These are phyloP conservation scores for Platorchestia sp. DNA, from an alignment of 1,140 invertebrate genomes.

Conservation along the genomic window DNA sequence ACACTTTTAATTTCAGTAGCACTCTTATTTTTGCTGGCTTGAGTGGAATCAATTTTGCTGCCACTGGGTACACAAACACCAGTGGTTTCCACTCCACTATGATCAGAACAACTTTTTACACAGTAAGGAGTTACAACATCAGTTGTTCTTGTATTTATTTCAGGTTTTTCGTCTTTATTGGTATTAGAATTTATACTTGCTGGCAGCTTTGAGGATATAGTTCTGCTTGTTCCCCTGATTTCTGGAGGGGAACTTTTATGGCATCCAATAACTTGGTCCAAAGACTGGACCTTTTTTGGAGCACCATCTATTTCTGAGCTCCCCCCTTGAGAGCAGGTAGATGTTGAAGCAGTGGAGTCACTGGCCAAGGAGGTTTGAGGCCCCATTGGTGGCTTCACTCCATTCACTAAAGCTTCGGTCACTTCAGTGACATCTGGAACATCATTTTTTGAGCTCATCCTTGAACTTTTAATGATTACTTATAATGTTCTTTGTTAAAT, in stretches of 20 bases:
- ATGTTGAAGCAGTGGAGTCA: not conserved
- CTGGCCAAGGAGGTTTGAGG: not conserved
- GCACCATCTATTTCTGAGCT: slow-evolving; percentile 43
- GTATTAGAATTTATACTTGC: not conserved
- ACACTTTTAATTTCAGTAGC: not conserved
- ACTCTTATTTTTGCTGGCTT: not conserved
- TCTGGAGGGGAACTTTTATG: not conserved
- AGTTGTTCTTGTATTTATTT: not conserved
- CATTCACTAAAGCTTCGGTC: not conserved
- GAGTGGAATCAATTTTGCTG: not conserved
- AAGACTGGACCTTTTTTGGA: not conserved
- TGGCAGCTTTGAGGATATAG: not conserved
- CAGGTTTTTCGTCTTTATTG: not conserved
- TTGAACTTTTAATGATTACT: not conserved
- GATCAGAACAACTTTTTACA: not conserved
- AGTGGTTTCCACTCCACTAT: not conserved
- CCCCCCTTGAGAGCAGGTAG: not conserved
- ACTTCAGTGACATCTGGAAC: slow-evolving; percentile 13
- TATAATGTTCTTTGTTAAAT: not conserved
- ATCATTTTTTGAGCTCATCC: not conserved
- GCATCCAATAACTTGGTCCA: not conserved
- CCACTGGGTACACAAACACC: not conserved
- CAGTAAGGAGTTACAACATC: not conserved
- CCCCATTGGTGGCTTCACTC: not conserved
- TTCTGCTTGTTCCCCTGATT: not conserved